phyloP scores from a whole-genome alignment of 2,797 vertebrate species.

The Distichodus sexfasciatus region DNA sequence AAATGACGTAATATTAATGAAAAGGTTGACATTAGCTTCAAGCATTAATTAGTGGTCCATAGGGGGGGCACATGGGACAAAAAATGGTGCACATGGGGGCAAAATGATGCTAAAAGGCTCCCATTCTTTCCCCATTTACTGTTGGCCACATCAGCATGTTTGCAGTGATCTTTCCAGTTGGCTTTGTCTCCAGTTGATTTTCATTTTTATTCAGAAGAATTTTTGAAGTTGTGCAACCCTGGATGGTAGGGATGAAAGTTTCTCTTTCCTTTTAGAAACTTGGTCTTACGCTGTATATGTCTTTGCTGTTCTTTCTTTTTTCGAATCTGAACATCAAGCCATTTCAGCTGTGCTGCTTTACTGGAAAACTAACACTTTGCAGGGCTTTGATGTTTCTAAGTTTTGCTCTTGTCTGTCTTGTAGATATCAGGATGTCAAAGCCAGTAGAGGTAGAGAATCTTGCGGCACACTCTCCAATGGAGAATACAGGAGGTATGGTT shows the following conservation, averaged over 20 bases:
- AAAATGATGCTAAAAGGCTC: too few species aligned
- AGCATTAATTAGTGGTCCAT: too few species aligned
- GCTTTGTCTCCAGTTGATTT: too few species aligned
- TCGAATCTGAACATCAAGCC: not conserved
- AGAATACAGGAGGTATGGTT: conserved; percentile 75
- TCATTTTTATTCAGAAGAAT: too few species aligned
- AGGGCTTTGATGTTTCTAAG: not conserved
- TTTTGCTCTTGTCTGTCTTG: conserved; percentile 40
- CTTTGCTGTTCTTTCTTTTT: conserved; percentile 17
- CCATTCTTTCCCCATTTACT: too few species aligned
- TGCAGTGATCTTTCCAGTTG: too few species aligned
- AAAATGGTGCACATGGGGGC: too few species aligned
- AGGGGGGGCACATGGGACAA: too few species aligned
- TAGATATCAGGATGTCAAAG: conserved; percentile 96
- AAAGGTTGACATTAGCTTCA: not conserved
- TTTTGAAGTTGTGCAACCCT: not conserved
- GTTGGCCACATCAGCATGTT: too few species aligned
- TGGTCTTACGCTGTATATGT: too few species aligned
- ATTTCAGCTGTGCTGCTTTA: not conserved
- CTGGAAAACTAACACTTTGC: not conserved
- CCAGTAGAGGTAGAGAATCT: conserved; percentile 84
- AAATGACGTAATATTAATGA: not conserved
- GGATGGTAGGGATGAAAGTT: not conserved
- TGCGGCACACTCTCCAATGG: conserved; percentile 81
- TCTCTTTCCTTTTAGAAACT: conserved; percentile 7